Conservation (phyloP, 2,113 vertebrate genomes). For the Sporophila hypoxantha region DNA sequence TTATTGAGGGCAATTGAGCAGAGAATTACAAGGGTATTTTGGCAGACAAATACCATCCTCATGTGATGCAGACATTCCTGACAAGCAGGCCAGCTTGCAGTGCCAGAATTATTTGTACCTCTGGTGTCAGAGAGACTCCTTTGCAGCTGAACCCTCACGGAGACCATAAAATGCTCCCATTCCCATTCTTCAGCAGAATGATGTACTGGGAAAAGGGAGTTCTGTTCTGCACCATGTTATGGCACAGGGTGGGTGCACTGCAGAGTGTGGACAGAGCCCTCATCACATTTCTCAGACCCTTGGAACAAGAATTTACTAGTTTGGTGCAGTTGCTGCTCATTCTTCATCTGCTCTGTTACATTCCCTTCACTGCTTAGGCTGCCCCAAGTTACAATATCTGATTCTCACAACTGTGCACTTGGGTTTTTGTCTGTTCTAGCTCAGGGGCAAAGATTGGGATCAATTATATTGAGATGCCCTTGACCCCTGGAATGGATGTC, state of each 20-base stretch:
- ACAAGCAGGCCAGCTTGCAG: not conserved
- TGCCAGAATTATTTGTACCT: not conserved
- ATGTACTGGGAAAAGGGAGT: not conserved
- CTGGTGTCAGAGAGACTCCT: not conserved
- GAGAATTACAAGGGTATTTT: not conserved
- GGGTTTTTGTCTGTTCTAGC: not conserved
- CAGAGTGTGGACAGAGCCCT: not conserved
- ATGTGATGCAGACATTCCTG: not conserved
- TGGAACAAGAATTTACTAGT: not conserved
- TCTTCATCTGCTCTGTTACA: not conserved
- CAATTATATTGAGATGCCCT: not conserved
- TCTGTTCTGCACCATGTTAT: accelerated
- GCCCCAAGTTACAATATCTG: not conserved
- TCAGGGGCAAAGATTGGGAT: not conserved
- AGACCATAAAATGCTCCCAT: not conserved
- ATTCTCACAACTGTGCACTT: not conserved
- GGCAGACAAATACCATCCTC: not conserved
- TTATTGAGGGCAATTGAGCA: not conserved
- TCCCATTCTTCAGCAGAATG: not conserved
- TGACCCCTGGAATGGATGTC: not conserved
- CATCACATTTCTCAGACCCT: too few species aligned
- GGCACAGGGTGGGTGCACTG: not conserved
- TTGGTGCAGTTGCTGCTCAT: not conserved
- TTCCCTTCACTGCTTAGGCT: not conserved
- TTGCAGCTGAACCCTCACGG: not conserved